Conservation (phyloP, 2,888 invertebrate genomes). For the Bellardia pandia region DNA sequence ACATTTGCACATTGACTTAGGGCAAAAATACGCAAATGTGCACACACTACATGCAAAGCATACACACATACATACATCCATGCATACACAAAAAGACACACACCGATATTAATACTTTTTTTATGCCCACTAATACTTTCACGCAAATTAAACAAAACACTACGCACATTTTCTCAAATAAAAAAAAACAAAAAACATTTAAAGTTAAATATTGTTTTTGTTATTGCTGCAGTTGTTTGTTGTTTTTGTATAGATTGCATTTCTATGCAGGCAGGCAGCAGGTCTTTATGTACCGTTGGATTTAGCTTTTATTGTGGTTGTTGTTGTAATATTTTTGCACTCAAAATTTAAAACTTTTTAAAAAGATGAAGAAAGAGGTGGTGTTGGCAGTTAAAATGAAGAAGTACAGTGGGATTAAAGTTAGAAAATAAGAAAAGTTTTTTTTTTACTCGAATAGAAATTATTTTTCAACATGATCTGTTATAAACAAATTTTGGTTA, state of each 20-base stretch:
- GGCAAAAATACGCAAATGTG: constrained; percentile 20
- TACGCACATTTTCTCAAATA: constrained; percentile 59
- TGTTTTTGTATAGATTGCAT: constrained; percentile 55
- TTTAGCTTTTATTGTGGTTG: constrained; percentile 50
- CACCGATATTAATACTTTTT: constrained; percentile 18
- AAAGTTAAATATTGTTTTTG: constrained; percentile 31
- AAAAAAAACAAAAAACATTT: constrained; percentile 16
- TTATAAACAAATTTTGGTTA: too few relatives aligned
- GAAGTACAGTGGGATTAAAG: constrained; percentile 14
- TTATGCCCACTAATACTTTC: background rate
- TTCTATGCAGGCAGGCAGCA: constrained; percentile 61
- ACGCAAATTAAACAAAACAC: constrained; percentile 40
- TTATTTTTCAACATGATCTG: too few relatives aligned
- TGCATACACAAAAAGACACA: background rate
- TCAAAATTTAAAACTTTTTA: constrained; percentile 12
- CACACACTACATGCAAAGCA: background rate
- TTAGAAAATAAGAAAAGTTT: background rate
- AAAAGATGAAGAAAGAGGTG: constrained; percentile 3
- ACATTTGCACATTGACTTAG: constrained; percentile 36
- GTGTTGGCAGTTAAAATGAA: constrained; percentile 15
- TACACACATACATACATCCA: background rate
- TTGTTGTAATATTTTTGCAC: constrained; percentile 22
- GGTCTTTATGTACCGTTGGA: constrained; percentile 69
- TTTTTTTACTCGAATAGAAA: background rate
- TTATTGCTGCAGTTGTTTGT: constrained; percentile 22